Evolutionary conservation across 2,888 invertebrate species (phyloP).

Genomic region (Ichneumoninae sp.): DNA sequence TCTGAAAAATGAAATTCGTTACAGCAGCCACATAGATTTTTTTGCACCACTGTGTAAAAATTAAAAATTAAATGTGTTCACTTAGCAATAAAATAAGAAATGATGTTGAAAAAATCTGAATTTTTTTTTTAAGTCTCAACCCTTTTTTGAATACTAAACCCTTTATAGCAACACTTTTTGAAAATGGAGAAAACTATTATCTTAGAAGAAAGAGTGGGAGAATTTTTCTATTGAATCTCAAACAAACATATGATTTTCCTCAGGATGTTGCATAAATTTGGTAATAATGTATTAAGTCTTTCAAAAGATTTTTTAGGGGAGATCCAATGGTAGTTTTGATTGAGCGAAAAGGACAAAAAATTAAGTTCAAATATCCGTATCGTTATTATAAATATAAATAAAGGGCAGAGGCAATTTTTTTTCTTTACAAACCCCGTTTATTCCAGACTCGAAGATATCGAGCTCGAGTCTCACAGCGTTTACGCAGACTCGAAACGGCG

Average conservation of each 20-base stretch:
- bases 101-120: neutral
- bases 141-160: neutral
- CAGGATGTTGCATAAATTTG: no score
- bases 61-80: neutral
- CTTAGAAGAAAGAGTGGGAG: neutral
- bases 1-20: constrained; percentile 62
- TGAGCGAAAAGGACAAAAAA: no score
- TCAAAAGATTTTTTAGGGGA: no score
- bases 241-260: neutral
- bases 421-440: constrained; percentile 70
- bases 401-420: neutral
- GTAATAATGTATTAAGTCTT: no score
- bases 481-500: constrained; percentile 74
- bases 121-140: neutral
- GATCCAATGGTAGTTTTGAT: no score
- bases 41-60: neutral
- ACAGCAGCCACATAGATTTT: neutral
- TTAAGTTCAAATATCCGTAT: no score
- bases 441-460: constrained; percentile 62
- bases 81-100: neutral
- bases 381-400: neutral
- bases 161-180: neutral
- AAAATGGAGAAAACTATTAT: neutral
- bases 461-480: constrained; percentile 72
- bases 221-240: neutral